A percentile compares a stretch with the other conserved stretches of the same genome.
These are phyloP conservation scores for Panopea generosa DNA, from an alignment of 2,888 invertebrate genomes.

Conservation along the genomic window DNA sequence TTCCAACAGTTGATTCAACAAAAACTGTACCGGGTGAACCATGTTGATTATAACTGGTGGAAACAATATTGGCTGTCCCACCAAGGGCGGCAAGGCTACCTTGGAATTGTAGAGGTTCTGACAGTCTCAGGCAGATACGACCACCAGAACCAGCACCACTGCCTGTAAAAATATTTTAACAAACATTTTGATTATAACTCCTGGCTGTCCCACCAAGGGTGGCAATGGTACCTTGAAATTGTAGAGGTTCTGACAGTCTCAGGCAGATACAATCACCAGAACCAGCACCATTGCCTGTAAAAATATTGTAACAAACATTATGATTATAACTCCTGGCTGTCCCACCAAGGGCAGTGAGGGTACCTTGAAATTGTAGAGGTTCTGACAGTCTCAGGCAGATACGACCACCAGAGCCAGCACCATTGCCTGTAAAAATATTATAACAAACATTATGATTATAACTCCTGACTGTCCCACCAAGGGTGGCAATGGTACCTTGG, in stretches of 20 bases:
- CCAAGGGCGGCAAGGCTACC: conserved; percentile 68
- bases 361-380: conserved; percentile 63
- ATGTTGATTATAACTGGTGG: conserved; percentile 13
- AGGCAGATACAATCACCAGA: conserved; percentile 72
- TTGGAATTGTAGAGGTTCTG: conserved; percentile 62
- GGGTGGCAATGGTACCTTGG: conserved; percentile 63
- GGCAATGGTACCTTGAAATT: conserved; percentile 64
- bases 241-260: conserved; percentile 57
- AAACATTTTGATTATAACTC: conserved; percentile 35
- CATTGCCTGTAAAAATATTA: conserved; percentile 57
- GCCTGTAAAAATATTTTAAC: conserved; percentile 54
- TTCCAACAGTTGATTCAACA: conserved; percentile 57
- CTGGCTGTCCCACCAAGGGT: conserved; percentile 63
- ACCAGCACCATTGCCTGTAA: conserved; percentile 70
- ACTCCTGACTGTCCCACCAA: conserved; percentile 56
- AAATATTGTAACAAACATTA: too few relatives aligned
- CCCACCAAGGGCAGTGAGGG: conserved; percentile 68
- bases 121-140: conserved; percentile 65
- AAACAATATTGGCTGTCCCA: conserved; percentile 43
- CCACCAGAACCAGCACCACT: conserved; percentile 76
- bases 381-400: conserved; percentile 68
- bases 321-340: too few relatives aligned
- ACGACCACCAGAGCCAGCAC: conserved; percentile 74
- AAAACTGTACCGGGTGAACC: conserved; percentile 72
- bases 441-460: too few relatives aligned